Base-by-base conservation (phyloP, 2,113 vertebrate genomes). In the Phrynosoma blainvillii region DNA sequence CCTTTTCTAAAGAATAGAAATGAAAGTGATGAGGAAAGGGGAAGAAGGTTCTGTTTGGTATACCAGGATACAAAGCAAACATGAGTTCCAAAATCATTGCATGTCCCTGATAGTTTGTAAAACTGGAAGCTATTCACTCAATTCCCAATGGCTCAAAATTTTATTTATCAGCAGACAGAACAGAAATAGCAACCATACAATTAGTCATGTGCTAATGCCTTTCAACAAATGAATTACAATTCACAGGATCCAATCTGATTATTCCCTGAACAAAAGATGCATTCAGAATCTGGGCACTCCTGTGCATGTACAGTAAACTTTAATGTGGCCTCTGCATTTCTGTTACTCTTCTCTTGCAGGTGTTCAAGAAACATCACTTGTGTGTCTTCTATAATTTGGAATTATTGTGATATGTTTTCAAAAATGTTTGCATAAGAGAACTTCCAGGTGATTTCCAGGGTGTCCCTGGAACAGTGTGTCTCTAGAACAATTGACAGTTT, bases 361-460 rank as follows among this genome's bases (percentile, higher is more conserved):
- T 76, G 8, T 84, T 70, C 87, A 88, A 87, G 85, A 40, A 84
- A 14, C 21, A 36, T 68, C 36, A 9, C 2, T 87, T 75, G 78
- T 79, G 81, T 87, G 81, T 11, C 79, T 68, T 54, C 5, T 40
- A 82, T 1, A 59, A 12, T 92, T 89, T 65, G 88, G 66, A 89
- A 42, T 74, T 85, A 68, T 84, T 89, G 59, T 86, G 10, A 32
- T 79, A 52, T 16, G 4, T 68, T 32, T 71, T 27, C 18, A 84
- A 11, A 76, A 70, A 4, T 85, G 52, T 81, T 84, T 83, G 36
- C 27, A 85, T 47, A 54, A 86, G 25, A 73, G 27, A 66, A 23
- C 76, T 65, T 92, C 76, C 82, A 77, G 25, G 86, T 66, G 23
- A 89, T 92, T 94, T 94, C 66, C 84, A 74, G 92, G 80, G 74